Conservation (phyloP, 1,140 invertebrate genomes). For the Sarcophaga peregrina region DNA sequence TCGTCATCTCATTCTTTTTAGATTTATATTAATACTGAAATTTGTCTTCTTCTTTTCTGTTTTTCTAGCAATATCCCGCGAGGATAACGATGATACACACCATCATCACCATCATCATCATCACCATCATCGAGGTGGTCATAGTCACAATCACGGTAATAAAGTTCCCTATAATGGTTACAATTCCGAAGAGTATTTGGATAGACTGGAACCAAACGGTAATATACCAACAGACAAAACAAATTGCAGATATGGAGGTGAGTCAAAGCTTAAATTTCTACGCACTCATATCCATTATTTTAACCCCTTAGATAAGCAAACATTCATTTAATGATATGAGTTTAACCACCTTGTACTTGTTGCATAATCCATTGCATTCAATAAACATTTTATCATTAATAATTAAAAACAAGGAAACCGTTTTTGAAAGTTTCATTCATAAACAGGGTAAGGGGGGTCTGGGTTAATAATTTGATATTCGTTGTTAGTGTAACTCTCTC, state of each 20-base stretch:
- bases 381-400: too few species aligned
- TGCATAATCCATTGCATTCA: too few species aligned
- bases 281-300: too few species aligned
- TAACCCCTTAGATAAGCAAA: too few species aligned
- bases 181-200: conserved; percentile 87
- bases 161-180: conserved; percentile 88
- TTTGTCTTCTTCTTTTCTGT: conserved; percentile 48
- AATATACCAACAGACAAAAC: conserved; percentile 75
- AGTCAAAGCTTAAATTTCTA: conserved; percentile 40
- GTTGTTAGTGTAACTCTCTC: too few species aligned
- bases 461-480: too few species aligned
- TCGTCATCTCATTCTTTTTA: neutral
- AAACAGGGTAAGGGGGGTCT: too few species aligned
- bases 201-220: conserved; percentile 88
- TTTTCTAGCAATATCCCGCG: conserved; percentile 79
- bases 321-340: too few species aligned
- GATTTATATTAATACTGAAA: neutral
- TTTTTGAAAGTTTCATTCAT: too few species aligned
- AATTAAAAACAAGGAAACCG: too few species aligned
- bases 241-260: conserved; percentile 66
- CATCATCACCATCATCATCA: conserved; percentile 63
- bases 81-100: conserved; percentile 75
- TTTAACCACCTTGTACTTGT: too few species aligned
- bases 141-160: conserved; percentile 67
- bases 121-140: conserved; percentile 62